Evolutionary conservation across 2,113 vertebrate genomes (phyloP), one percentile per base, ranked within the genome.

Genomic region (Leptobrachium leishanense): DNA sequence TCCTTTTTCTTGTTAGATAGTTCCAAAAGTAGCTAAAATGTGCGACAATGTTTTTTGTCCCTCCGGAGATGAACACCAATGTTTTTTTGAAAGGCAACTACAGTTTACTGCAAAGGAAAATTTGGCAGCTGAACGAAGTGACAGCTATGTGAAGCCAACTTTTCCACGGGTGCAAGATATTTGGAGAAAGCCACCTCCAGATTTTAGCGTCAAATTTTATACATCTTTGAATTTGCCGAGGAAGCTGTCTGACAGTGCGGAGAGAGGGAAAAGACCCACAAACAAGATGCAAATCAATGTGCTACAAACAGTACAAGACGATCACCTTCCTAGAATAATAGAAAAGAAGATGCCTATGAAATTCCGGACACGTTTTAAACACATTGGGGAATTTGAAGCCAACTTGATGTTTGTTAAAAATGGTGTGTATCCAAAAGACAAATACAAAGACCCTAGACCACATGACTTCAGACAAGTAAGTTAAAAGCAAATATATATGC

Each of bases 381-480:
- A 3, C 41, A 79, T 87, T 4, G 85, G 85, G 55, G 82, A 82
- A 66, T 81, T 85, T 7, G 66, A 90, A 72, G 79, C 81, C 2
- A 85, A 91, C 68, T 62, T 90, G 72, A 80, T 82, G 69, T 92
- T 90, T 75, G 83, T 92, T 4, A 88, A 85, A 86, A 81, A 53
- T 5, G 89, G 87, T 62, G 90, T 89, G 73, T 86, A 82, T 64
- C 82, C 83, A 1, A 46, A 53, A 40, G 83, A 31, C 31, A 66
- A 66, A 2, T 90, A 89, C 81, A 81, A 85, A 82, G 84, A 92
- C 79, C 86, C 85, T 0, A 91, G 90, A 82, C 89, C 76, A n/a
- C 84, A 88, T 6, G 40, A 92, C 83, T 92, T 92, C 67, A 88
- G 87, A 87, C 86, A 87, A 68, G 87, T 92, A 81, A 75, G 50